phyloP scores from a whole-genome alignment of 1,140 invertebrate species.

The Bombus soroeensis region DNA sequence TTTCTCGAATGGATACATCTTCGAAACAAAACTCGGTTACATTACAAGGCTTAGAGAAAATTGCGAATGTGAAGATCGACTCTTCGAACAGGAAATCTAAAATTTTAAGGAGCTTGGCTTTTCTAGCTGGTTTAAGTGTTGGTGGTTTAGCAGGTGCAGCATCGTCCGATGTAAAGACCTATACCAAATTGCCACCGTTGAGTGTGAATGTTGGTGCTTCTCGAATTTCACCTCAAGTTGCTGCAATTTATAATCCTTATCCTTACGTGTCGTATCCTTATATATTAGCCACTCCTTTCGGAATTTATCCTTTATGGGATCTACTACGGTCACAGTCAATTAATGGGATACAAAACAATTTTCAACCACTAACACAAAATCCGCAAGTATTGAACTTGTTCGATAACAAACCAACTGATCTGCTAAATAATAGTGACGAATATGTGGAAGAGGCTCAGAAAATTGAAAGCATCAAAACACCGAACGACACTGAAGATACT shows the following conservation, averaged over 20 bases:
- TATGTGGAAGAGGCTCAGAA: conserved; percentile 46
- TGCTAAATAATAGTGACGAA: conserved; percentile 51
- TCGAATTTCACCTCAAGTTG: conserved; percentile 63
- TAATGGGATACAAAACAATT: conserved; percentile 27
- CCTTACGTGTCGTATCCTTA: conserved; percentile 51
- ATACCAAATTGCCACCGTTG: conserved; percentile 30
- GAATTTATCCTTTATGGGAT: conserved; percentile 40
- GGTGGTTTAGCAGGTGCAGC: conserved; percentile 59
- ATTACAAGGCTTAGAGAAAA: background rate
- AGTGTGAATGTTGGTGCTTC: conserved; percentile 39
- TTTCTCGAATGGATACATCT: background rate
- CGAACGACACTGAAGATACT: background rate
- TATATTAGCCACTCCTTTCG: conserved; percentile 26
- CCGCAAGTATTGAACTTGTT: conserved; percentile 6
- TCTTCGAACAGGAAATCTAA: conserved; percentile 51
- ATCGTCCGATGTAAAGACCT: conserved; percentile 42
- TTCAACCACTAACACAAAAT: conserved; percentile 3
- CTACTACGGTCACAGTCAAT: conserved; percentile 33
- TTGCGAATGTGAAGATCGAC: background rate
- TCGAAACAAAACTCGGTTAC: background rate
- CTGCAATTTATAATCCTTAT: conserved; percentile 72
- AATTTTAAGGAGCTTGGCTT: conserved; percentile 73
- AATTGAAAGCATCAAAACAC: conserved; percentile 23
- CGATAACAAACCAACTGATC: background rate
- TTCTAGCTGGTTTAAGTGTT: conserved; percentile 73